These are phyloP conservation scores for Drosophila demipolita DNA, from an alignment of 2,888 invertebrate genomes.

Conservation along the genomic window DNA sequence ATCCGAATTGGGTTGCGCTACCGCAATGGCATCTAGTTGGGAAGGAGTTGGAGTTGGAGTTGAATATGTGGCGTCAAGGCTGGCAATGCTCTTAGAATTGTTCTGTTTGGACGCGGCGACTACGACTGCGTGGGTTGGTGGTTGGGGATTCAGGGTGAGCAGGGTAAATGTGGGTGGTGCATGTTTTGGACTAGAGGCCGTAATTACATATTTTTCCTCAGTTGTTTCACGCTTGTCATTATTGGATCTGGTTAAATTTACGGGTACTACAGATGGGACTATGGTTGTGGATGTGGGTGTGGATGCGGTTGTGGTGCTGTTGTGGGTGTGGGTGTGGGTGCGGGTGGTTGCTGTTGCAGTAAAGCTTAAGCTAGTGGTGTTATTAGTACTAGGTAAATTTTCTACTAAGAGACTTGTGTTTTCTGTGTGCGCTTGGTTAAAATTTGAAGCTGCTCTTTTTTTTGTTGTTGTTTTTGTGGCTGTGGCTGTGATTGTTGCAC, in stretches of 20 bases:
- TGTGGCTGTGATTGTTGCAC: constrained; percentile 18
- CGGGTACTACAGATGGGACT: constrained; percentile 47
- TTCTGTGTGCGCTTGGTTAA: constrained; percentile 26
- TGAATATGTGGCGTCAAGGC: constrained; percentile 75
- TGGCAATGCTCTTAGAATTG: constrained; percentile 65
- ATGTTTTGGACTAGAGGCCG: constrained; percentile 59
- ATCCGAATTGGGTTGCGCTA: constrained; percentile 72
- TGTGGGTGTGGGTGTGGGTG: constrained; percentile 22
- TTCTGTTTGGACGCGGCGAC: constrained; percentile 36
- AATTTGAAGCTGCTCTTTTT: constrained; percentile 9
- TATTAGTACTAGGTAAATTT: constrained; percentile 24
- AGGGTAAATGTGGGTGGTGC: constrained; percentile 61
- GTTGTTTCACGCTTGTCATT: constrained; percentile 53
- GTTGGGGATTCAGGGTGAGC: constrained; percentile 57
- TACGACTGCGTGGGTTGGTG: background rate
- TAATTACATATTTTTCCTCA: constrained; percentile 53
- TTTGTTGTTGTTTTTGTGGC: constrained; percentile 10
- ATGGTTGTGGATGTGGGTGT: constrained; percentile 17
- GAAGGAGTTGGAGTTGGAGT: constrained; percentile 82
- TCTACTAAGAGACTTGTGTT: constrained; percentile 33
- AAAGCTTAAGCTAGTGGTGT: constrained; percentile 46
- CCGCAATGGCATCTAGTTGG: constrained; percentile 84
- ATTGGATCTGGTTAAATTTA: constrained; percentile 32
- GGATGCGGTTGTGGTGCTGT: constrained; percentile 20
- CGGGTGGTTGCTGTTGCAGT: constrained; percentile 17